Evolutionary conservation across 2,113 vertebrate species (phyloP), one percentile per base, ranked within the genome.

Genomic region (Nyctereutes procyonoides): DNA sequence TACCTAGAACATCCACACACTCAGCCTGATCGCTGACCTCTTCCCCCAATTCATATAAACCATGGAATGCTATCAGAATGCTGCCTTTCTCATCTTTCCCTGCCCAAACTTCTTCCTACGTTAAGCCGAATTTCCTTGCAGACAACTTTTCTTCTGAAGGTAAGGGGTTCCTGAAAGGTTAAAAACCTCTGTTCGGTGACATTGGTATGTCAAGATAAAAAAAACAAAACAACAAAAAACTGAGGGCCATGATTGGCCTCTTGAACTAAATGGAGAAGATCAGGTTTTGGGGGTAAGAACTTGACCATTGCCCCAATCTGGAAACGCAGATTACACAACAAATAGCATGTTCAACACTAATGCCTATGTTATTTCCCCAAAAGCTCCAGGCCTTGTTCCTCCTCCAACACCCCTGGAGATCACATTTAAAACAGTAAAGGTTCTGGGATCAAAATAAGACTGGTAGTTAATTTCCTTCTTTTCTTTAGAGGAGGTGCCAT

Each of bases 241-340:
- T 1, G 12, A 48, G 53, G 63, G 76, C n/a, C 97, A 97, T 96
- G 0, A 80, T 20, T 26, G 28, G 85, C 58, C 84, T 93, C 38
- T 79, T 88, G 67, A 94, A 94, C 90, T 93, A 30, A 90, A 88
- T 3, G 2, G 19, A 90, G 60, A 87, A 94, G 63, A 96, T 13
- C 89, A 28, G 82, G 88, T 94, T 92, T 84, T 87, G 1, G 88
- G 63, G 56, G 73, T 83, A 22, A 94, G 38, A 83, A 73, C 26
- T 10, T 81, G 53, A 93, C 95, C 7, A 0, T 0, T 77, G 60
- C 19, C 55, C 65, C 12, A 17, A 1, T 85, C 76, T 74, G 30
- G 38, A 76, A 84, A 71, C 63, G 60, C 62, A 43, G 73, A 48
- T 90, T 32, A 71, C 8, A 65, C 26, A 92, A 62, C 2, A 58